Evolutionary conservation across 2,113 vertebrate genomes (phyloP), one percentile per base, ranked within the genome.

Genomic region (Clarias gariepinus): DNA sequence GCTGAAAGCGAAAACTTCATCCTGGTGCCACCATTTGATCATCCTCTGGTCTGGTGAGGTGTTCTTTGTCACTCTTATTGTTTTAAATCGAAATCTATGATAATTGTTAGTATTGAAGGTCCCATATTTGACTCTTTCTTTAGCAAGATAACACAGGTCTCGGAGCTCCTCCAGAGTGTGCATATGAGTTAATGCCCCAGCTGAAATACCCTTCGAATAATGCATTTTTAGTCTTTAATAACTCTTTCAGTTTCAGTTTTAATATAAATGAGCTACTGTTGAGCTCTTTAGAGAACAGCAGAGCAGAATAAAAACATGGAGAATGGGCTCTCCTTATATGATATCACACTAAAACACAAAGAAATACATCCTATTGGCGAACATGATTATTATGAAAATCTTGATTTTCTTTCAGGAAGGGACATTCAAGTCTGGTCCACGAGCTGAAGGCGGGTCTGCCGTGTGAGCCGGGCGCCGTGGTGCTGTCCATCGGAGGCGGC

Each of bases 21-120:
- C 23, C 94, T 92, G 3, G 90, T 96, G 2, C 91, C 94, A 41
- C 95, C 95, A 0, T 96, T 96, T 36, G 93, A 96, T 85, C 94
- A 96, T 83, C 95, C 95, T 2, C 85, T 96, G 74, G 90, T 96
- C n/a, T 96, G 95, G 95, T 96, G 85, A 91, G 89, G 25, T 19
- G 47, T 68, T 79, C 4, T 8, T 4, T 76, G 36, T 3, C 21
- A 23, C 10, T 11, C 4, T n/a, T 76, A 21, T 68, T 23, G 5
- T n/a, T 25, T 23, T 15, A 30, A 15, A 16, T n/a, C 47, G 23
- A 21, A 23, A 21, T 41, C 47, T 74, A 73, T 23, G 10, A 73
- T 73, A 3, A 76, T n/a, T n/a, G n/a, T 7, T 76, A 25, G 11
- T 12, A 53, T 53, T 13, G 18, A 18, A 6, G 30, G 3, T 21